Evolutionary conservation across 2,888 invertebrate species (phyloP).

Genomic region (Idaea straminata): DNA sequence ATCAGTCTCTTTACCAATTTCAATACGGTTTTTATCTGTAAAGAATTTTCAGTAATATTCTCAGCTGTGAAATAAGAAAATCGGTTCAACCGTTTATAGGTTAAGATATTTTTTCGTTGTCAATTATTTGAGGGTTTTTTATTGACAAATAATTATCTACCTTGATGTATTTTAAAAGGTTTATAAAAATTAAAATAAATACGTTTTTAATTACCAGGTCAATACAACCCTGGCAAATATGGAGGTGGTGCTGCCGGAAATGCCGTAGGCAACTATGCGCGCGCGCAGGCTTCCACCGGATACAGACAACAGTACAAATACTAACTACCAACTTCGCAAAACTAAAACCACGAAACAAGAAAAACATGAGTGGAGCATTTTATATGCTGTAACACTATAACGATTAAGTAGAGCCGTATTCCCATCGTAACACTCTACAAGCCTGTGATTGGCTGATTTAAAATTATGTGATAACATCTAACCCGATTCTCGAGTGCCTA

Average conservation of each 20-base stretch:
- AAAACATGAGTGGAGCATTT: conserved; percentile 32
- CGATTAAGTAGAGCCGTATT: background rate
- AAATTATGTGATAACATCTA: background rate
- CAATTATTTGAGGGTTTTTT: no score
- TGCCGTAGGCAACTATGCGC: conserved; percentile 43
- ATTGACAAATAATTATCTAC: background rate
- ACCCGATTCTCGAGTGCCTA: background rate
- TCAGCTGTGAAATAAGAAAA: no score
- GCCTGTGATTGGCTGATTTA: background rate
- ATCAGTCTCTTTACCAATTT: no score
- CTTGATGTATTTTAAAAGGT: conserved; percentile 5
- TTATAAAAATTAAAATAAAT: conserved; percentile 7
- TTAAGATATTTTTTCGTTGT: no score
- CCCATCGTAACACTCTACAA: background rate
- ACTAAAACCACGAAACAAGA: conserved; percentile 19
- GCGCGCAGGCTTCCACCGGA: conserved; percentile 55
- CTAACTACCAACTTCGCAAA: conserved; percentile 37
- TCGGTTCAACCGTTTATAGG: no score
- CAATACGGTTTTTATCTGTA: no score
- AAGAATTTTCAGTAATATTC: no score
- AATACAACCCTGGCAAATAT: conserved; percentile 71
- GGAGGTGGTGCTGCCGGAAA: conserved; percentile 50
- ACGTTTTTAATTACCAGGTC: conserved; percentile 52
- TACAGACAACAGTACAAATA: conserved; percentile 70
- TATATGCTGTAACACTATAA: background rate